Evolutionary conservation across 2,888 invertebrate species (phyloP).

Genomic region (Atethmia centrago): DNA sequence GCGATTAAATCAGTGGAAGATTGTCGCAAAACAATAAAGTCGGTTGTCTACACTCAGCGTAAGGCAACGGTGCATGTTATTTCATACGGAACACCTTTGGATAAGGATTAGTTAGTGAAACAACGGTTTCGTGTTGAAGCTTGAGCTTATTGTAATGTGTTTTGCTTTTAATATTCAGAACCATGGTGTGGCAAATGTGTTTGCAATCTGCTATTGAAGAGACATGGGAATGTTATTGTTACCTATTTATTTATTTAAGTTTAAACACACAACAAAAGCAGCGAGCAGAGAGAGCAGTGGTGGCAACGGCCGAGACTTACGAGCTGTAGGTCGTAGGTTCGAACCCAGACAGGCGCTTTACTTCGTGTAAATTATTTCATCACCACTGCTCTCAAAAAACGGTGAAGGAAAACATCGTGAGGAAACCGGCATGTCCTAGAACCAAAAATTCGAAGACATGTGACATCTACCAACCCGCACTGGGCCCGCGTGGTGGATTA

Average conservation of each 20-base stretch:
- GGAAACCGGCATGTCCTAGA: too few relatives aligned
- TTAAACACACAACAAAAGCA: too few relatives aligned
- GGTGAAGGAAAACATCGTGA: too few relatives aligned
- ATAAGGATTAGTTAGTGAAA: conserved; percentile 61
- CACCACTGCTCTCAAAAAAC: too few relatives aligned
- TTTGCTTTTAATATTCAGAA: conserved; percentile 58
- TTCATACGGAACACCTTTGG: conserved; percentile 66
- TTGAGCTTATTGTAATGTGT: conserved; percentile 59
- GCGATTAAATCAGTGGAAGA: not conserved
- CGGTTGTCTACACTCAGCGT: conserved; percentile 8
- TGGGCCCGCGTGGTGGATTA: too few relatives aligned
- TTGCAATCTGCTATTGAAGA: not conserved
- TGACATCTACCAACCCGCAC: too few relatives aligned
- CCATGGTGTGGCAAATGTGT: conserved; percentile 19
- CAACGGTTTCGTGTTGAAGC: conserved; percentile 58
- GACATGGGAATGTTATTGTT: not conserved
- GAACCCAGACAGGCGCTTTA: too few relatives aligned
- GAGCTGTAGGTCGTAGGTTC: too few relatives aligned
- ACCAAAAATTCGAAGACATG: too few relatives aligned
- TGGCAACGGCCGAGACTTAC: too few relatives aligned
- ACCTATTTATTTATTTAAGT: not conserved
- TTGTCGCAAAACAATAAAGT: conserved; percentile 1
- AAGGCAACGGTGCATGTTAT: conserved; percentile 65
- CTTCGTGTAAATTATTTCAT: too few relatives aligned
- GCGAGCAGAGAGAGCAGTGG: too few relatives aligned